These are phyloP conservation scores for Lepidocolaptes lacrymiger DNA, from an alignment of 2,797 vertebrate genomes.

Conservation along the genomic window DNA sequence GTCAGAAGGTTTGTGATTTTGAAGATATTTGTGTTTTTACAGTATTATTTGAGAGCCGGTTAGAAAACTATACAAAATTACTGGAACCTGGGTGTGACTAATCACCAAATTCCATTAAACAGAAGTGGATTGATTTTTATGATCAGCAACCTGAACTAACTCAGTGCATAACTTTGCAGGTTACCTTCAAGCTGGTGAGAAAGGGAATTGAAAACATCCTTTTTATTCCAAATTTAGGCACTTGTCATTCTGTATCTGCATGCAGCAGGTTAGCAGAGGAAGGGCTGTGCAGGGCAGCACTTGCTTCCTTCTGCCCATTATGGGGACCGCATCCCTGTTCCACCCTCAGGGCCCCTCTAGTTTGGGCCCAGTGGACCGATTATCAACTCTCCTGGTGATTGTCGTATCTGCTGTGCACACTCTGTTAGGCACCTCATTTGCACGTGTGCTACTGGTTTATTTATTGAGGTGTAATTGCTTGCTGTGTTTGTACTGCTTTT, in stretches of 20 bases:
- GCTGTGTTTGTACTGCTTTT: constrained; percentile 27
- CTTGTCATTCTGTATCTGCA: neutral
- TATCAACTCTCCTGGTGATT: neutral
- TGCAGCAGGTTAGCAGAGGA: neutral
- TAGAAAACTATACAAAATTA: neutral
- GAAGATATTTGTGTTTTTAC: neutral
- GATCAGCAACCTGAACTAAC: neutral
- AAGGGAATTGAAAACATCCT: neutral
- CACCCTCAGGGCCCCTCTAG: neutral
- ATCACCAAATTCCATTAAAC: neutral
- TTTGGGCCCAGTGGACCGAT: fast-evolving
- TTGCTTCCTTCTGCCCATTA: neutral
- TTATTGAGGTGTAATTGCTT: constrained; percentile 35
- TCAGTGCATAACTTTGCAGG: neutral
- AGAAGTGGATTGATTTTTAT: neutral
- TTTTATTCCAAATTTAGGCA: neutral
- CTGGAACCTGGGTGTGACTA: neutral
- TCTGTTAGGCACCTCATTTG: neutral
- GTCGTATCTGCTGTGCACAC: neutral
- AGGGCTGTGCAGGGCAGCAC: neutral
- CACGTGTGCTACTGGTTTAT: constrained; percentile 11
- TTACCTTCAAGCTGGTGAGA: neutral
- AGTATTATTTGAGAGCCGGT: neutral
- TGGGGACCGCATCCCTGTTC: neutral
- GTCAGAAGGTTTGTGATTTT: neutral